Conservation (phyloP, 2,113 vertebrate species). For the Lota lota region DNA sequence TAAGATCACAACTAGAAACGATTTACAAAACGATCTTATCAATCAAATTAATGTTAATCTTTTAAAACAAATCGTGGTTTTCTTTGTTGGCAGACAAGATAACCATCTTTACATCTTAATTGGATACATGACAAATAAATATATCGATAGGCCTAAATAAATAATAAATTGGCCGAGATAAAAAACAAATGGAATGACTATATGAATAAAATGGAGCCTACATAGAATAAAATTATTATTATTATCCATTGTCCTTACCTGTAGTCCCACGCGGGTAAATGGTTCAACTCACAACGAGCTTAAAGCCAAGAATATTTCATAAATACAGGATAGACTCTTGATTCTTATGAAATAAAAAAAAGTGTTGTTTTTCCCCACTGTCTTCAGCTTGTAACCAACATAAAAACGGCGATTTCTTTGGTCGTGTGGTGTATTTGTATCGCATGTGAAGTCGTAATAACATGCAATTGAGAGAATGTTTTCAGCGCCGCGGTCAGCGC, state of each 20-base stretch:
- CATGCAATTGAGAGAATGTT: constrained; percentile 63
- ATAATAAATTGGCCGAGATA: too few relatives aligned
- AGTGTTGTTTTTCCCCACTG: constrained; percentile 19
- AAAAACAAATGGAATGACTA: background rate
- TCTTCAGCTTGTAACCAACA: constrained; percentile 57
- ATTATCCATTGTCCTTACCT: constrained; percentile 67
- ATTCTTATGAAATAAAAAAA: constrained; percentile 31
- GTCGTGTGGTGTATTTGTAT: constrained; percentile 46
- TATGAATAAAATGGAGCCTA: background rate
- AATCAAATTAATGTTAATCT: background rate
- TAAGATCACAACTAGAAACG: too few relatives aligned
- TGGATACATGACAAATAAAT: too few relatives aligned
- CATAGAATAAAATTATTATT: background rate
- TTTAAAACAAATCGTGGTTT: background rate
- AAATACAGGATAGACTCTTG: constrained; percentile 47
- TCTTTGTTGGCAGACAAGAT: background rate
- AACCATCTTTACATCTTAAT: background rate
- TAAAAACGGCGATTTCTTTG: constrained; percentile 42
- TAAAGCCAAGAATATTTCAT: constrained; percentile 68
- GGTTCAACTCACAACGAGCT: constrained; percentile 60
- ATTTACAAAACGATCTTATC: background rate
- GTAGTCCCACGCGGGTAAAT: constrained; percentile 68
- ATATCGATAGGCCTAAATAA: too few relatives aligned
- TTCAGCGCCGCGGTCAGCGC: constrained; percentile 79
- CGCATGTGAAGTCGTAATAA: constrained; percentile 48